A percentile compares a stretch with the other conserved stretches of the same genome.
These are phyloP conservation scores for Manis javanica DNA, from an alignment of 2,797 vertebrate genomes.

Conservation along the genomic window DNA sequence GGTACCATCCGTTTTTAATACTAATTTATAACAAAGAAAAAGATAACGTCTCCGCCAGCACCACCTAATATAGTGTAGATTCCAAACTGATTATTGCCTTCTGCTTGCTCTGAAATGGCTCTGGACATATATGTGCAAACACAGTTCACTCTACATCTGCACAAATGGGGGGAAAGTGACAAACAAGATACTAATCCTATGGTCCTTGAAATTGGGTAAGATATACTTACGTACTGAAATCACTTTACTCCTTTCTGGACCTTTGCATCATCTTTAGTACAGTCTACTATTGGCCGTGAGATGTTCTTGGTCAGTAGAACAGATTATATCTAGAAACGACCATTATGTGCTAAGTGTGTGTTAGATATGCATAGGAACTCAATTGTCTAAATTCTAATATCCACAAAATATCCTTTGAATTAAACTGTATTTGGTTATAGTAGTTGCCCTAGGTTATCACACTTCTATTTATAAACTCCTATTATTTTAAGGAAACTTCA, in stretches of 20 bases:
- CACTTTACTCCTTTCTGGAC: background rate
- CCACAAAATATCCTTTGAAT: background rate
- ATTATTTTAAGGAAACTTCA: background rate
- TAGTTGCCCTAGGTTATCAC: background rate
- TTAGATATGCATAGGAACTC: background rate
- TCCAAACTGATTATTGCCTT: background rate
- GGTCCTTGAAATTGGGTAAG: background rate
- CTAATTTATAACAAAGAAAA: background rate
- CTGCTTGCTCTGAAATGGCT: background rate
- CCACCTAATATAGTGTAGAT: background rate
- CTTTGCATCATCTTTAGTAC: background rate
- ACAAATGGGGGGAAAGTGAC: background rate
- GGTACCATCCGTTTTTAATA: background rate
- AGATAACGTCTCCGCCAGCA: background rate
- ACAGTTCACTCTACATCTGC: background rate
- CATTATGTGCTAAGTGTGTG: fast-evolving
- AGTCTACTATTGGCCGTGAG: background rate
- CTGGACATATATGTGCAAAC: background rate
- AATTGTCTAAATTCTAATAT: background rate
- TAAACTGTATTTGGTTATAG: background rate
- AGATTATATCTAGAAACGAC: background rate
- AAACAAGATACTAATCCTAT: background rate
- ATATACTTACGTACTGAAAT: background rate
- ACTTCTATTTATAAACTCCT: background rate
- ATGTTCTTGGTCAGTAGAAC: background rate